These are phyloP conservation scores for Dicrostonyx torquatus DNA, from an alignment of 2,797 vertebrate species.

Conservation along the genomic window DNA sequence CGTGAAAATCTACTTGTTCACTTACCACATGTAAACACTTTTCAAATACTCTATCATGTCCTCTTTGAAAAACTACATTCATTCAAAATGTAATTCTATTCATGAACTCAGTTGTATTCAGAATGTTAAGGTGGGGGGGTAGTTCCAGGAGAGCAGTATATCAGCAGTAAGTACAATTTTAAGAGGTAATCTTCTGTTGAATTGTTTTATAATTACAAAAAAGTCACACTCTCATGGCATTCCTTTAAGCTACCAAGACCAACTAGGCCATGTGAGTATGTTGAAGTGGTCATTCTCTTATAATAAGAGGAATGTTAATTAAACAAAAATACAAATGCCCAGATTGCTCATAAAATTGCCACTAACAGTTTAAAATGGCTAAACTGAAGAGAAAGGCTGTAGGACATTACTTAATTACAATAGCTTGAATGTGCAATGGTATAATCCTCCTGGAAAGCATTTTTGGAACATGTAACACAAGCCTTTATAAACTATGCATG, in stretches of 20 bases:
- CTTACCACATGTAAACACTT: neutral
- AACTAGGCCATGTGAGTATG: conserved; percentile 28
- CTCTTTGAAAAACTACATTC: conserved; percentile 31
- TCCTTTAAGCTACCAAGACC: neutral
- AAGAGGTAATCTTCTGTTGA: neutral
- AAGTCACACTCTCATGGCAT: neutral
- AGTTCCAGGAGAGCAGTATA: neutral
- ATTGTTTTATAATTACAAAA: neutral
- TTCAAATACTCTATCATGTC: neutral
- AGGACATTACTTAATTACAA: conserved; percentile 25
- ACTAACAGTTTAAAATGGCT: conserved; percentile 7
- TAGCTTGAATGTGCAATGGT: conserved; percentile 19
- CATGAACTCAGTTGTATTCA: neutral
- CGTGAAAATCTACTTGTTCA: conserved; percentile 15
- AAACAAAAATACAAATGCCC: conserved; percentile 32
- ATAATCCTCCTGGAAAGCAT: conserved; percentile 20
- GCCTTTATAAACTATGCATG: neutral
- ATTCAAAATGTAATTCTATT: conserved; percentile 43
- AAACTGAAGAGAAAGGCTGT: neutral
- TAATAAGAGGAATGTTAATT: conserved; percentile 28
- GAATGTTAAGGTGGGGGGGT: conserved; percentile 16
- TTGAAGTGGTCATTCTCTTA: neutral
- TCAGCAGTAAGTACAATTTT: neutral
- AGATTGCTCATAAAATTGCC: conserved; percentile 4
- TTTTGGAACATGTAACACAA: conserved; percentile 11